A percentile compares a stretch with the other conserved stretches of the same genome.
Evolutionary conservation across 2,113 vertebrate species (phyloP).

Genomic region (Vulpes vulpes): DNA sequence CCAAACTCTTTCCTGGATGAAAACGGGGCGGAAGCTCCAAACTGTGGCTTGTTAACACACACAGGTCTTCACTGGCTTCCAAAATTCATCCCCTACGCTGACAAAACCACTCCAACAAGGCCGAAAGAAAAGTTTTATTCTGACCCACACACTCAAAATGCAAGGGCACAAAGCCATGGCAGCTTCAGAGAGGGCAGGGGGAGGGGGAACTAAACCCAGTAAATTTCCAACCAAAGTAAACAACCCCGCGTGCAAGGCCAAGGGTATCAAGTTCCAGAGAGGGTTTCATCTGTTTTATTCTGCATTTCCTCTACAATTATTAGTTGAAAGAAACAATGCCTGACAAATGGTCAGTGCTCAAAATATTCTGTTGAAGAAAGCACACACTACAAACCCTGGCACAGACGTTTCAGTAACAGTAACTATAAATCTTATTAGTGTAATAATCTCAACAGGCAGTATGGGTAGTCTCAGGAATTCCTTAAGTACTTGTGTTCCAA

Average conservation of each 20-base stretch:
- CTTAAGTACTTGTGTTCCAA: background rate
- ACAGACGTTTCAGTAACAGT: background rate
- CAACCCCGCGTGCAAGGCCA: background rate
- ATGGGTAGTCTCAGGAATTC: background rate
- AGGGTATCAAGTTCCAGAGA: background rate
- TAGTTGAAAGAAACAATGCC: conserved; percentile 1
- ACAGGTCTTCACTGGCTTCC: background rate
- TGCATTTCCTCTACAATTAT: background rate
- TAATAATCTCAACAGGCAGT: background rate
- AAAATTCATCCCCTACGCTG: background rate
- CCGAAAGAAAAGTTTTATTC: background rate
- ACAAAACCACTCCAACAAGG: background rate
- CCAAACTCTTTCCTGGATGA: background rate
- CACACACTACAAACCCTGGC: background rate
- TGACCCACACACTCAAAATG: background rate
- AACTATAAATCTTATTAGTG: background rate
- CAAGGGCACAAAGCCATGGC: background rate
- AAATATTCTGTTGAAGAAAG: background rate
- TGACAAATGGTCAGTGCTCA: background rate
- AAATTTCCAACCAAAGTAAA: background rate
- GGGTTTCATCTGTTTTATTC: background rate
- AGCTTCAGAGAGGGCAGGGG: background rate
- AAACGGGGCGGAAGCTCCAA: background rate
- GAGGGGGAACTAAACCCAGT: background rate
- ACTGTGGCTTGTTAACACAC: background rate